Evolutionary conservation across 53 echinoderm and acorn worm genomes (phyloP).

Genomic region (Echinometra lucunter): DNA sequence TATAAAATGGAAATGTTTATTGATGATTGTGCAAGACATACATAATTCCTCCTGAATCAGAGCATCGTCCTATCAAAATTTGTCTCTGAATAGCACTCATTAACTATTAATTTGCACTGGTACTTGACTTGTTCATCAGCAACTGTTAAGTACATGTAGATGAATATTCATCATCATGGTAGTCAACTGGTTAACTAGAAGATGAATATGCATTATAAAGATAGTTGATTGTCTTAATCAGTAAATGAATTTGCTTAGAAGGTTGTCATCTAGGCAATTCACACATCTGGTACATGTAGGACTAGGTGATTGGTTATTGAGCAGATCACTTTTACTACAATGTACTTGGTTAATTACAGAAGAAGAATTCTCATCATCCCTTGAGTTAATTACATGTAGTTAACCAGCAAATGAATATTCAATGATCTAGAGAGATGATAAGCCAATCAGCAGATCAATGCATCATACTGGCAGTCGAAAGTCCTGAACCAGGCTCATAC

Average conservation of each 20-base stretch:
- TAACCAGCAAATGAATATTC: not conserved
- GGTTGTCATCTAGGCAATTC: not conserved
- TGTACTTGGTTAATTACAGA: too few relatives aligned
- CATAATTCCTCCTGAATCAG: not conserved
- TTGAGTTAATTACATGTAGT: too few relatives aligned
- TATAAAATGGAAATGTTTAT: not conserved
- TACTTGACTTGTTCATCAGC: too few relatives aligned
- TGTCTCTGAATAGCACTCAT: not conserved
- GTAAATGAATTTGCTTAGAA: not conserved
- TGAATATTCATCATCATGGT: not conserved
- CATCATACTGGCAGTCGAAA: slow-evolving; percentile 6
- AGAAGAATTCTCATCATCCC: too few relatives aligned
- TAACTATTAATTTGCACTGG: too few relatives aligned
- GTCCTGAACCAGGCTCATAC: not conserved
- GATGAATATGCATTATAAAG: not conserved
- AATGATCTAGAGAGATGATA: not conserved
- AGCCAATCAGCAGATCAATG: not conserved
- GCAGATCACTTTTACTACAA: too few relatives aligned
- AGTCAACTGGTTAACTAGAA: not conserved
- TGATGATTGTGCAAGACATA: not conserved
- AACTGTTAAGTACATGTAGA: too few relatives aligned
- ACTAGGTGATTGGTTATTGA: not conserved
- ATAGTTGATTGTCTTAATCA: not conserved
- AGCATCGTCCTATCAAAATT: not conserved
- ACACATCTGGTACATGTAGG: too few relatives aligned